These are phyloP conservation scores for Druceiella hillmani DNA, from an alignment of 2,888 invertebrate species.

Conservation along the genomic window DNA sequence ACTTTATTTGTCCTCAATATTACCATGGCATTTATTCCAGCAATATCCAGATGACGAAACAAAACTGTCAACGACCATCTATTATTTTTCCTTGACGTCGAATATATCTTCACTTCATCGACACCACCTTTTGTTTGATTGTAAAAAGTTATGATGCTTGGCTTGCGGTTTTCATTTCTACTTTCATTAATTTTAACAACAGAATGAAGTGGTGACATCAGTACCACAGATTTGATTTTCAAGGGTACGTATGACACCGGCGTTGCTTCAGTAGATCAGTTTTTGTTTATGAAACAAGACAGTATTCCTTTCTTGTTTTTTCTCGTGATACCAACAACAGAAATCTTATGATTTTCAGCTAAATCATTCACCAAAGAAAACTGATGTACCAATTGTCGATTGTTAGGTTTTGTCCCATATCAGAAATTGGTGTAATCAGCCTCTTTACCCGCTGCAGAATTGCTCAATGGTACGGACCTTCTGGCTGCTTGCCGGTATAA, in stretches of 20 bases:
- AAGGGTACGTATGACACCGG: slow-evolving; percentile 26
- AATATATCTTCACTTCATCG: slow-evolving; percentile 21
- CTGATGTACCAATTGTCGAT: slow-evolving; percentile 29
- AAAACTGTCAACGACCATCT: slow-evolving; percentile 27
- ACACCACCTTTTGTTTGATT: slow-evolving; percentile 23
- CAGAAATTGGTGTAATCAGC: slow-evolving; percentile 25
- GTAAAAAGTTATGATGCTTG: slow-evolving; percentile 22
- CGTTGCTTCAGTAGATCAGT: too few relatives aligned
- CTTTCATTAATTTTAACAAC: slow-evolving; percentile 20
- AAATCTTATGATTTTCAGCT: slow-evolving; percentile 15
- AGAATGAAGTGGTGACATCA: slow-evolving; percentile 20
- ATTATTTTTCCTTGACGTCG: slow-evolving; percentile 24
- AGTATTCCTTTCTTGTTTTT: slow-evolving; percentile 23
- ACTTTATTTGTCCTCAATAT: too few relatives aligned
- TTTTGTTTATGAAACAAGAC: slow-evolving; percentile 6
- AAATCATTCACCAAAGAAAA: slow-evolving; percentile 25
- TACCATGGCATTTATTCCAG: slow-evolving; percentile 25
- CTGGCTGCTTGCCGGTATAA: slow-evolving; percentile 27
- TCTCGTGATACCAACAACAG: slow-evolving; percentile 14
- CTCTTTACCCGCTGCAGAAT: slow-evolving; percentile 25
- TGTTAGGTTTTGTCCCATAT: too few relatives aligned
- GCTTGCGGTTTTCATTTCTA: slow-evolving; percentile 18
- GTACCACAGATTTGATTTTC: slow-evolving; percentile 23
- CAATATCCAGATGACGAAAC: slow-evolving; percentile 25
- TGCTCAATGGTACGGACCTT: slow-evolving; percentile 24